Evolutionary conservation across 2,113 vertebrate species (phyloP), one percentile per base, ranked within the genome.

Genomic region (Leucopsar rothschildi): DNA sequence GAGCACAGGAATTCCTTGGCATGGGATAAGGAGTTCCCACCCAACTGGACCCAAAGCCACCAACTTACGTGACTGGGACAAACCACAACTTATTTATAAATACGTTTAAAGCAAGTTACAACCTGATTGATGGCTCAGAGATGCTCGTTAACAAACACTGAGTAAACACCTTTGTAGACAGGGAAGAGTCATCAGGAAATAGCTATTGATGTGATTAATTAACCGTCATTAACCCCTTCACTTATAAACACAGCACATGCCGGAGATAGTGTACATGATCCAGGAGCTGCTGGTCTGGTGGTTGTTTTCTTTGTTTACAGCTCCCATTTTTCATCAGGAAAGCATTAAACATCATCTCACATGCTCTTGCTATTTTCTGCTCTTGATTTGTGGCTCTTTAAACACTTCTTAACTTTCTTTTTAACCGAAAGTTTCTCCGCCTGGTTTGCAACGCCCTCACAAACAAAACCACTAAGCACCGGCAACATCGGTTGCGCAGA

Each of bases 61-160:
- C 12, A 4, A 45, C 25, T n/a, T 45, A 45, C 0, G 0, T 61
- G 73, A 68, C 40, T 0, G 0, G 61, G n/a, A 75, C 59, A 45
- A 40, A 80, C 53, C 7, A 0, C 39, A 63, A 4, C 50, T 66
- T 28, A 12, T 25, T 79, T 66, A 55, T 65, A 89, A 72, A 18
- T 72, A 22, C 7, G 3, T 59, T 57, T 63, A 27, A 66, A 82
- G 42, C 4, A 0, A 87, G 40, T 78, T 88, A 20, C 3, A 14
- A 50, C 57, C 72, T 12, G 57, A 77, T 8, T 20, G 76, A 76
- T 66, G 76, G 29, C 66, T 63, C 0, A 0, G 31, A 82, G 78
- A 37, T 4, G 5, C 61, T 35, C 5, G 1, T 86, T 81, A 90
- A 86, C 1, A 0, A 81, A 39, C 3, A 0, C 8, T 68, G 82